Percentiles rank a stretch among this genome's conserved stretches.
Conservation (phyloP, 2,888 invertebrate species). For the Dasysyrphus albostriatus region DNA sequence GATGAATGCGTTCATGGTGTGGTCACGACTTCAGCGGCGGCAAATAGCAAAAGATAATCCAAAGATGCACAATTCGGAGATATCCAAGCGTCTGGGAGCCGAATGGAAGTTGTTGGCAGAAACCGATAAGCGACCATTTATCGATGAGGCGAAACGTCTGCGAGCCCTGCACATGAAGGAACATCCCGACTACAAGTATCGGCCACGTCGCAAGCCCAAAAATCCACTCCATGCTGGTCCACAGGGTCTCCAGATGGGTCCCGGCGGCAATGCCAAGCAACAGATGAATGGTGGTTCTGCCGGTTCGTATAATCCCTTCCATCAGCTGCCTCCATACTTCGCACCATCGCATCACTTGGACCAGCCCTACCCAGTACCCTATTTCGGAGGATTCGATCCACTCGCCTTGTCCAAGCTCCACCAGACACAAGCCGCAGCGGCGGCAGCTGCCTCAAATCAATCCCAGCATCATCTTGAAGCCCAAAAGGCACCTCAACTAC, state of each 20-base stretch:
- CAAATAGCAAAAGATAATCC: slow-evolving; percentile 98
- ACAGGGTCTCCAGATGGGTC: slow-evolving; percentile 80
- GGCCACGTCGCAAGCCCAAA: slow-evolving; percentile 93
- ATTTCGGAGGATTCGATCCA: slow-evolving; percentile 84
- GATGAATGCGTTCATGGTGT: slow-evolving; percentile 99
- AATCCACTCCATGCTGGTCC: slow-evolving; percentile 86
- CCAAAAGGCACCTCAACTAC: slow-evolving; percentile 82
- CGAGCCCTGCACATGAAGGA: slow-evolving; percentile 95
- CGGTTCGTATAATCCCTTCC: slow-evolving; percentile 87
- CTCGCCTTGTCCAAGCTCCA: slow-evolving; percentile 83
- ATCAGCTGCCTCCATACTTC: slow-evolving; percentile 90
- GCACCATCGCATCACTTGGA: slow-evolving; percentile 89
- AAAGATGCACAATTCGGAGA: slow-evolving; percentile 95
- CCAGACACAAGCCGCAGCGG: slow-evolving; percentile 82
- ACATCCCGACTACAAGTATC: slow-evolving; percentile 95
- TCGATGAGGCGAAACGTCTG: slow-evolving; percentile 96
- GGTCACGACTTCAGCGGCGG: slow-evolving; percentile 95
- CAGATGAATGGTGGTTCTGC: slow-evolving; percentile 81
- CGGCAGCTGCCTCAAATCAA: slow-evolving; percentile 81
- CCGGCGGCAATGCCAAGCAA: slow-evolving; percentile 79
- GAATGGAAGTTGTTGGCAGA: slow-evolving; percentile 97
- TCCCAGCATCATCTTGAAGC: slow-evolving; percentile 81
- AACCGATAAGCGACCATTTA: slow-evolving; percentile 95
- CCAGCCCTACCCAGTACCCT: slow-evolving; percentile 85
- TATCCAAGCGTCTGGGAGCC: slow-evolving; percentile 95